These are phyloP conservation scores for Pseudorasbora parva DNA, from an alignment of 2,113 vertebrate species.

Conservation along the genomic window DNA sequence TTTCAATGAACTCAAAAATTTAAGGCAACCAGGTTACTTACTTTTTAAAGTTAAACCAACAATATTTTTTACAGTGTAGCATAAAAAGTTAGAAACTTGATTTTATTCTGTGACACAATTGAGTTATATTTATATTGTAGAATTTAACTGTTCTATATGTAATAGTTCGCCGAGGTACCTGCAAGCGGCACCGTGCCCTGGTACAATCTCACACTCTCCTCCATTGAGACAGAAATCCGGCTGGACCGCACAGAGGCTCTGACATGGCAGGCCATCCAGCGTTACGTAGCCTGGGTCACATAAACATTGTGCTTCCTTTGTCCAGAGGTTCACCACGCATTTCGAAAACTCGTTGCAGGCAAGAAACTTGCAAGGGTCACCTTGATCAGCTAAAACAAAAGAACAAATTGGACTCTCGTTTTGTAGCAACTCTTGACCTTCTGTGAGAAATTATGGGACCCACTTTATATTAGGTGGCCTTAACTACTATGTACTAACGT, in stretches of 20 bases:
- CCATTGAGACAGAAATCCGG: conserved; percentile 74
- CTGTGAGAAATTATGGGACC: not conserved
- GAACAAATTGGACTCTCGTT: conserved; percentile 10
- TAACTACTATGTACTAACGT: no score
- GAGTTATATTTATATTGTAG: not conserved
- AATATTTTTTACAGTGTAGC: no score
- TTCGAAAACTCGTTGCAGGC: conserved; percentile 82
- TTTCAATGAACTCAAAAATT: no score
- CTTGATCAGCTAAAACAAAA: conserved; percentile 81
- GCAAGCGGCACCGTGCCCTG: conserved; percentile 81
- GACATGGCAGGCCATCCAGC: conserved; percentile 76
- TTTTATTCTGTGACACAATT: not conserved
- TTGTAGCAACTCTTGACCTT: conserved; percentile 51
- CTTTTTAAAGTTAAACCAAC: no score
- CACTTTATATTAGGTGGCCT: no score
- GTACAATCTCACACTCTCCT: conserved; percentile 77
- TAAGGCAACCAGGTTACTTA: no score
- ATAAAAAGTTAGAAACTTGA: conserved; percentile 13
- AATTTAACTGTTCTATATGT: not conserved
- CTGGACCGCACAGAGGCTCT: conserved; percentile 75
- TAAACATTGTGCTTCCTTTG: conserved; percentile 79
- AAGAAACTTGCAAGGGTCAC: conserved; percentile 88
- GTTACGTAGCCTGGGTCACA: conserved; percentile 79
- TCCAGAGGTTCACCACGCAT: conserved; percentile 76
- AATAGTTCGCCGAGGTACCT: conserved; percentile 74